Conservation (phyloP, 2,888 invertebrate genomes). For the Tetrapedia diversipes region DNA sequence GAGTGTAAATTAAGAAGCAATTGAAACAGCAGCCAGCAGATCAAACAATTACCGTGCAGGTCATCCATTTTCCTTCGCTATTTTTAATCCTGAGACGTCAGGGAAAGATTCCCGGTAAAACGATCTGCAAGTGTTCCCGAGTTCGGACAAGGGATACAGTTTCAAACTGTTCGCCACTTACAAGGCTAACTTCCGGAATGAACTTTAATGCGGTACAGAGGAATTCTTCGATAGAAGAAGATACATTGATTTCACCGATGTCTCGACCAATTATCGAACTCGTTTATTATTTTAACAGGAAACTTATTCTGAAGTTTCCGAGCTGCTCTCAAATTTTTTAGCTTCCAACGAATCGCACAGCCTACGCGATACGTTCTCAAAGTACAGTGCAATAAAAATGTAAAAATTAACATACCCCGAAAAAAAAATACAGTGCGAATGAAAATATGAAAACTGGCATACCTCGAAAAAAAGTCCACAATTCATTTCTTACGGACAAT, state of each 20-base stretch:
- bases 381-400: no score
- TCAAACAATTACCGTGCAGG: neutral
- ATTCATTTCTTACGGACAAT: no score
- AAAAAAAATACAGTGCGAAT: no score
- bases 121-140: constrained; percentile 46
- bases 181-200: constrained; percentile 42
- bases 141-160: constrained; percentile 23
- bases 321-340: no score
- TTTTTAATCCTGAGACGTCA: constrained; percentile 39
- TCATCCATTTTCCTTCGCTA: constrained; percentile 21
- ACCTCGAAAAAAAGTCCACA: no score
- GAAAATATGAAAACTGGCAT: no score
- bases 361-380: no score
- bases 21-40: neutral
- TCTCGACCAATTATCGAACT: constrained; percentile 46
- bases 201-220: constrained; percentile 43
- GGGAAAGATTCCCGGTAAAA: constrained; percentile 40
- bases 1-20: neutral
- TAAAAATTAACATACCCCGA: no score
- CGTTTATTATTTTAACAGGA: constrained; percentile 37
- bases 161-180: constrained; percentile 42
- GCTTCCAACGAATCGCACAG: no score
- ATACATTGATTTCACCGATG: constrained; percentile 30
- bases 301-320: no score
- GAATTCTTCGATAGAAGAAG: constrained; percentile 45